Evolutionary conservation across 2,888 invertebrate genomes (phyloP), one percentile per base, ranked within the genome.

Genomic region (Campoplex nolae): DNA sequence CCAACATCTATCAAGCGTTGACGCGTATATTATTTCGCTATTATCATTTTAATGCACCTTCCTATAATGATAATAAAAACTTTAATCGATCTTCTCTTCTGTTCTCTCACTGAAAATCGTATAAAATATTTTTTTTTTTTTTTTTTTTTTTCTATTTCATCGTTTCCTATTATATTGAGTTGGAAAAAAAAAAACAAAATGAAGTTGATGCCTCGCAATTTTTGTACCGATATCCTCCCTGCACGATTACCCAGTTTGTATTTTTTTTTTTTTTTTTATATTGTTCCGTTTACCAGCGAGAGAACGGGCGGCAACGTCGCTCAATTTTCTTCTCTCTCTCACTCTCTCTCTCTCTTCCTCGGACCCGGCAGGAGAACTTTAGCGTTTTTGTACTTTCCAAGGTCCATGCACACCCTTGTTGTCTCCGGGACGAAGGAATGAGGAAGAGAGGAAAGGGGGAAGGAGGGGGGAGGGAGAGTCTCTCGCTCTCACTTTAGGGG

Each of bases 381-480:
- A 28, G 85, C 80, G 89, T 91, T 93, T 92, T 93, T 91, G 88
- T 91, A 89, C 88, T 90, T 90, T 92, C 92, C 92, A 93, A 93
- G 92, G 91, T 89, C 90, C 38, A 6, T 90, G 54, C 70, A 35
- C 89, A 91, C 90, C 92, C 92, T 91, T 92, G 90, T 91, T 89
- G 62, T 71, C 65, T 56, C 76, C 70, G 13, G 48, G 28, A 45
- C 11, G 65, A 42, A 45, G 23, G 16, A 58, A n/a, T 35, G 70
- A 38, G 70, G 23, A 45, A 18, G 35, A 62, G 74, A n/a, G 77
- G 74, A 32, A 42, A 75, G 45, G 74, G 11, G 77, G 74, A 32
- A 42, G 75, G 45, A 28, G 67, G 51, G 68, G 68, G 73, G 75
- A 71, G 23, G 18, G 45, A 45, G 32, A 56, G 23, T 38, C 38